Percentiles rank a stretch among this genome's conserved stretches.
Evolutionary conservation across 1,140 invertebrate species (phyloP).

Genomic region (Octopus bimaculoides): DNA sequence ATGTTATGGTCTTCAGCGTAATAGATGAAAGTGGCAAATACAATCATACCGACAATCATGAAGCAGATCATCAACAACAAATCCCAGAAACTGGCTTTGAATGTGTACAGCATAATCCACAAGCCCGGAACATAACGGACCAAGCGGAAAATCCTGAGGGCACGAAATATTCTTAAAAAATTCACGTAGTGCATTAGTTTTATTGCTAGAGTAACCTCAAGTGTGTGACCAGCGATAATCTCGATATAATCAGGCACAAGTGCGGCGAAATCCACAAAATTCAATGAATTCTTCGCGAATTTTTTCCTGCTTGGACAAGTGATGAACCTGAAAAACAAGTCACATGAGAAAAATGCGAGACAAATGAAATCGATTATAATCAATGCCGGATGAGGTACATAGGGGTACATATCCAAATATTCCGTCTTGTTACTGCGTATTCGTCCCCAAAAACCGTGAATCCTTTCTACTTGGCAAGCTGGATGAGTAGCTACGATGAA

Average conservation of each 20-base stretch:
- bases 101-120: constrained; percentile 95
- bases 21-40: constrained; percentile 90
- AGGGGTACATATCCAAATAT: no score
- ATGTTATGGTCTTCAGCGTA: constrained; percentile 39
- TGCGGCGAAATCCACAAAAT: constrained; percentile 40
- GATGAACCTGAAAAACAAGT: no score
- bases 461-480: no score
- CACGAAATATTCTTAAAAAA: constrained; percentile 54
- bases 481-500: no score
- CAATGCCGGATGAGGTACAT: no score
- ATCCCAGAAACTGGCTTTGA: constrained; percentile 97
- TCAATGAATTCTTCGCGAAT: no score
- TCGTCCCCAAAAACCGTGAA: no score
- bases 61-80: constrained; percentile 96
- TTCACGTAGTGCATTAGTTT: constrained; percentile 48
- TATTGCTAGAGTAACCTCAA: constrained; percentile 26
- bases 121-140: constrained; percentile 86
- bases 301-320: no score
- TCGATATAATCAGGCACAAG: constrained; percentile 48
- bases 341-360: no score
- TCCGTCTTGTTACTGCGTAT: no score
- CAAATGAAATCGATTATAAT: no score
- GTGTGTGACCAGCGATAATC: constrained; percentile 34
- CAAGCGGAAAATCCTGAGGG: constrained; percentile 46
- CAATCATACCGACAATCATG: constrained; percentile 96